These are phyloP conservation scores for Bombus superbus DNA, from an alignment of 1,140 invertebrate genomes.

Conservation along the genomic window DNA sequence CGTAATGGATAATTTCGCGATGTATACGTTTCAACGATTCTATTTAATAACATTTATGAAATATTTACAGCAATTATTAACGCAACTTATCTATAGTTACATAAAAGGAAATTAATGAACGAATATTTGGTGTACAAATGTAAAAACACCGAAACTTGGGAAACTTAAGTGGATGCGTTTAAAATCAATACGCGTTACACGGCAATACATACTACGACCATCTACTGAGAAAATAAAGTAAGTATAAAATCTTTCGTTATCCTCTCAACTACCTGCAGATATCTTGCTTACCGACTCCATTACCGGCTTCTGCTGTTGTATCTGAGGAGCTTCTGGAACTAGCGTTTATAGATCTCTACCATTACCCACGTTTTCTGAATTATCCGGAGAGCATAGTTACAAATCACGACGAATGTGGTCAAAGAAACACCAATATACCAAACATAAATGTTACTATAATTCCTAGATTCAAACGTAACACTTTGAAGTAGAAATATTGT, in stretches of 20 bases:
- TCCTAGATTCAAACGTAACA: neutral
- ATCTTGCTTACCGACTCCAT: constrained; percentile 64
- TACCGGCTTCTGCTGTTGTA: constrained; percentile 66
- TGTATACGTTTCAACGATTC: neutral
- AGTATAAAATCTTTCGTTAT: constrained; percentile 52
- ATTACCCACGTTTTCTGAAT: constrained; percentile 53
- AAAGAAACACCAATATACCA: neutral
- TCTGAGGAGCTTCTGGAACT: constrained; percentile 40
- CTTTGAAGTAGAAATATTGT: neutral
- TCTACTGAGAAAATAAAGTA: constrained; percentile 45
- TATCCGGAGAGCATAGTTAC: constrained; percentile 37
- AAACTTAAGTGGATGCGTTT: neutral
- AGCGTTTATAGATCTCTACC: constrained; percentile 50
- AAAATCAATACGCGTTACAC: neutral
- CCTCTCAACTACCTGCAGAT: constrained; percentile 7
- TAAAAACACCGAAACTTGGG: neutral
- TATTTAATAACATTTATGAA: neutral
- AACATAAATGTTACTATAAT: neutral
- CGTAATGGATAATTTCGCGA: too few species aligned
- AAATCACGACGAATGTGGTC: neutral
- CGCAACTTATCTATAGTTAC: neutral
- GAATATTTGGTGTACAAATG: neutral
- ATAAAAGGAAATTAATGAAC: neutral
- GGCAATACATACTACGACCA: constrained; percentile 55
- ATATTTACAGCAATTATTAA: neutral